phyloP scores from a whole-genome alignment of 2,797 vertebrate species.

The Yasuhikotakia modesta region DNA sequence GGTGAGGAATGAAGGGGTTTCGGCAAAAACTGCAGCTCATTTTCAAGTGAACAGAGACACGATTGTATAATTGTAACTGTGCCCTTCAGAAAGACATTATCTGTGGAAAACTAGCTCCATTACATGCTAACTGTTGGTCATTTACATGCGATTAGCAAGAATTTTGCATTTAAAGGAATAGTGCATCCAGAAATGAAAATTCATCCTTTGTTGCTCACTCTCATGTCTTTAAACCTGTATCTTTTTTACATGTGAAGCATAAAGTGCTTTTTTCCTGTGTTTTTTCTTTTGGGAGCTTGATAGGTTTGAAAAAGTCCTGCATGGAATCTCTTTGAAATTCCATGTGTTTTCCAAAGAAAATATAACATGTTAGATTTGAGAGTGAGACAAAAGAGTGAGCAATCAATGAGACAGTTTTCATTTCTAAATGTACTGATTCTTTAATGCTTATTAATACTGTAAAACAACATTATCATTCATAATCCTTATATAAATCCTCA shows the following conservation, averaged over 20 bases:
- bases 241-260: no score
- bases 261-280: no score
- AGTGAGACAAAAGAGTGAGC: no score
- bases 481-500: not conserved
- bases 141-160: not conserved
- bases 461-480: not conserved
- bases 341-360: no score
- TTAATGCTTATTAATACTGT: no score
- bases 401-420: no score
- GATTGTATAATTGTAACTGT: not conserved
- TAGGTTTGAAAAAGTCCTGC: no score
- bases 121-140: not conserved
- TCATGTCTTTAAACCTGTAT: not conserved
- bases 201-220: not conserved
- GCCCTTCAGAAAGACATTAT: not conserved
- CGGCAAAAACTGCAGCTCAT: conserved; percentile 57
- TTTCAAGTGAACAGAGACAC: conserved; percentile 30
- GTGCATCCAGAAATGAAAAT: not conserved
- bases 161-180: not conserved
- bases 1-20: conserved; percentile 28
- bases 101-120: not conserved
- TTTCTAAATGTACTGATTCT: no score
- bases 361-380: no score
- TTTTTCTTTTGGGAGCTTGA: no score
- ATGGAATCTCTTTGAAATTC: no score